Evolutionary conservation across 2,797 vertebrate species (phyloP).

Genomic region (Linurgus olivaceus): DNA sequence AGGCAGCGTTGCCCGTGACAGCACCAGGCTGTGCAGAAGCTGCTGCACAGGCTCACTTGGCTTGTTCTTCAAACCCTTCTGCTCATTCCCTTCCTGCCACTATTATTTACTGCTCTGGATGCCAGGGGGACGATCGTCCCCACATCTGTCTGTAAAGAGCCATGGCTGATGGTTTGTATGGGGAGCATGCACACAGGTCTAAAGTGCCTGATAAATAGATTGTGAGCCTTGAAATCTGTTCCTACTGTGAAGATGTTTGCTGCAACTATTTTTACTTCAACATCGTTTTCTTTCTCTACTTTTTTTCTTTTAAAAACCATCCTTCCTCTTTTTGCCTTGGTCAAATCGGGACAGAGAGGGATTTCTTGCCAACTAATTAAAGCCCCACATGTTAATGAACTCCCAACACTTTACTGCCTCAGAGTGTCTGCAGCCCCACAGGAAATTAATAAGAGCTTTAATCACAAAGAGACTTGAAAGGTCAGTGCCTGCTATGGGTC

Average conservation of each 20-base stretch:
- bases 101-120: not conserved
- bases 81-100: not conserved
- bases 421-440: conserved; percentile 61
- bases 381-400: conserved; percentile 72
- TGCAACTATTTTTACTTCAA: conserved; percentile 24
- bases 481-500: conserved; percentile 68
- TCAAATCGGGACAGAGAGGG: conserved; percentile 51
- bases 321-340: not conserved
- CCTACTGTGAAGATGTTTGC: conserved; percentile 32
- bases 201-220: conserved; percentile 20
- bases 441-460: conserved; percentile 78
- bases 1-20: rapidly evolving
- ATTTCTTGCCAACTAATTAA: conserved; percentile 71
- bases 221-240: not conserved
- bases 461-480: conserved; percentile 71
- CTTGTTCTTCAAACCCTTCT: not conserved
- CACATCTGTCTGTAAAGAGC: not conserved
- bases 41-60: rapidly evolving
- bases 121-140: not conserved
- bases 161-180: not conserved
- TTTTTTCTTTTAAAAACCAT: not conserved
- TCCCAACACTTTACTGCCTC: conserved; percentile 60
- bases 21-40: not conserved
- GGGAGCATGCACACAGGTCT: not conserved
- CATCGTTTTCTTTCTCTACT: not conserved